Conservation (phyloP, 2,888 invertebrate species). For the Opisthograptis luteolata region DNA sequence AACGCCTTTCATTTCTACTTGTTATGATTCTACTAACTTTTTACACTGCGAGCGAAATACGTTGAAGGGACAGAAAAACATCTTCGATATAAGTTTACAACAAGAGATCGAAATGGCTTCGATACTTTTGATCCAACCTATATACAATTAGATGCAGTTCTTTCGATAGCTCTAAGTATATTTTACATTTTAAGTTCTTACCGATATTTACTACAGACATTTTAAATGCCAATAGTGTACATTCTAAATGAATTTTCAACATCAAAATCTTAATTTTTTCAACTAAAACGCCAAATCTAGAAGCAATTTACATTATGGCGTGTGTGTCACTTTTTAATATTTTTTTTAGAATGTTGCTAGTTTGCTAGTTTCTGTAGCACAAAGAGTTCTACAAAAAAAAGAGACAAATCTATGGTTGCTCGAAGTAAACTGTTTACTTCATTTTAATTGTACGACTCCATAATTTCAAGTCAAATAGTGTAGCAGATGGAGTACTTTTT, state of each 20-base stretch:
- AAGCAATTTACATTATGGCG: constrained; percentile 84
- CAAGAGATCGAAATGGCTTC: constrained; percentile 78
- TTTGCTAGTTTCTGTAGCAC: too few species aligned
- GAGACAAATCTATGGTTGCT: background rate
- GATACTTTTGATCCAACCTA: constrained; percentile 78
- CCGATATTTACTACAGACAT: constrained; percentile 77
- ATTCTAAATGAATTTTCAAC: constrained; percentile 62
- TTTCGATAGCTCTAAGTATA: constrained; percentile 44
- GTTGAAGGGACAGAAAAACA: constrained; percentile 48
- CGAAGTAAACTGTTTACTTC: background rate
- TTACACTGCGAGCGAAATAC: constrained; percentile 40
- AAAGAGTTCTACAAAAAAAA: too few species aligned
- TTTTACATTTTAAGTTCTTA: constrained; percentile 59
- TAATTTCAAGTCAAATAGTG: too few species aligned
- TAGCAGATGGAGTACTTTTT: too few species aligned
- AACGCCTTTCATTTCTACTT: constrained; percentile 54
- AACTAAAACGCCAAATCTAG: constrained; percentile 81
- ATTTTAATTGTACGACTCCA: too few species aligned
- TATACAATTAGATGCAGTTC: constrained; percentile 56
- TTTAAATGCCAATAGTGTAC: constrained; percentile 71
- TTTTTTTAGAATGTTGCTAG: constrained; percentile 64
- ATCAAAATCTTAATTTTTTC: constrained; percentile 71
- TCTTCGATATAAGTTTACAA: constrained; percentile 57
- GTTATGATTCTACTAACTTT: constrained; percentile 40
- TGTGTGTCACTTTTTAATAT: constrained; percentile 83